Evolutionary conservation across 2,797 vertebrate species (phyloP).

Genomic region (Knipowitschia caucasica): DNA sequence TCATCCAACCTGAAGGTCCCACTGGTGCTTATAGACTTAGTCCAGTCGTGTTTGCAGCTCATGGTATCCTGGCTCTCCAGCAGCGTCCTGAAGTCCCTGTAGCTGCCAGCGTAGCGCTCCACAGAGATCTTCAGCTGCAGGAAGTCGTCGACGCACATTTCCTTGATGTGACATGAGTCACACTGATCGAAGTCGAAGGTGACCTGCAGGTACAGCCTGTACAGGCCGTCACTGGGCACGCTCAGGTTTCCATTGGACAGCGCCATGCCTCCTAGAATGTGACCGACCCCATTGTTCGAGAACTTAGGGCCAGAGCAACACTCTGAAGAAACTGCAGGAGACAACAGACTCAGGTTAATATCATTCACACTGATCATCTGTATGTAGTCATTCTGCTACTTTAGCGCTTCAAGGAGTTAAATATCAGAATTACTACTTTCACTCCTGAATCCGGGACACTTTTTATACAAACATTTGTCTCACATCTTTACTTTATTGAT

Average conservation of each 20-base stretch:
- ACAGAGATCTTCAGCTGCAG: background rate
- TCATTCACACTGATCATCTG: too few relatives aligned
- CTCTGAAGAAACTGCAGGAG: background rate
- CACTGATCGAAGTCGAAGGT: background rate
- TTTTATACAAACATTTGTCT: too few relatives aligned
- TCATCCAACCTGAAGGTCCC: background rate
- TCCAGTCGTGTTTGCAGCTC: background rate
- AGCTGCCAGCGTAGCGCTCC: background rate
- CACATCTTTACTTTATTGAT: too few relatives aligned
- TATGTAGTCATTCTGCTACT: too few relatives aligned
- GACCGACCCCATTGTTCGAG: background rate
- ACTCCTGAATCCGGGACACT: too few relatives aligned
- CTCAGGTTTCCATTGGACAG: background rate
- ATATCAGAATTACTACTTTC: too few relatives aligned
- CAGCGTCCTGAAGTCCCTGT: background rate
- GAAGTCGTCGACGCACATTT: background rate
- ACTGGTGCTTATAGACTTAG: background rate
- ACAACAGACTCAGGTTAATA: too few relatives aligned
- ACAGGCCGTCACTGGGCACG: background rate
- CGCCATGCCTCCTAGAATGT: background rate
- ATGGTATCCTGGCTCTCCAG: background rate
- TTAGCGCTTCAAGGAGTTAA: too few relatives aligned
- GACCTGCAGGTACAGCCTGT: constrained; percentile 2
- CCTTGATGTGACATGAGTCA: background rate
- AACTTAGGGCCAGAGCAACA: background rate